Base-by-base conservation (phyloP, 1,140 invertebrate genomes). In the Cotesia chilonis region DNA sequence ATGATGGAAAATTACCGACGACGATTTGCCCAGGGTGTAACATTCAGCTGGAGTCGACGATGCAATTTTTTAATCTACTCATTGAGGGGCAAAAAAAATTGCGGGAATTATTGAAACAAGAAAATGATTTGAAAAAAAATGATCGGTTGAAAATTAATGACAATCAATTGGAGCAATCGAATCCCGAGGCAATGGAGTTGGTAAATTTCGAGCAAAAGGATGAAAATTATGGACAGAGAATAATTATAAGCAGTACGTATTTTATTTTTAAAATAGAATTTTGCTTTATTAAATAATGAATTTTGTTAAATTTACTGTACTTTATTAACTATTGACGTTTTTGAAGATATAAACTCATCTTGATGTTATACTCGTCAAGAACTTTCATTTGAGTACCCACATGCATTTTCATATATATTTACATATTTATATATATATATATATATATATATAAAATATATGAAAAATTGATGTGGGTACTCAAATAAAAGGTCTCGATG, bases 1-100 rank as follows among this genome's bases (percentile, higher is more conserved):
- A 92, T 83, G 92, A 93, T 88, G 91, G 90, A 12, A 90, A 90
- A 78, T 83, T 91, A 74, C 92, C 92, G 10, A 86, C 89, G 54
- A 92, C 90, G 12, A 92, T 93, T 77, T 93, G 92, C 81, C 92
- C 92, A 3, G 92, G 91, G 17, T 93, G 92, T 80, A 91, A 92
- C 74, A 92, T 93, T 70, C 92, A 93, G 79, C 76, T 93, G 74
- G 91, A 93, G 78, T 88, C 92, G 10, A 92, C 91, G 36, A 89
- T 90, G 60, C 90, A 92, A 78, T 93, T 93, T 85, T 89, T 93
- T 77, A 90, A 92, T 68, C 81, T 92, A 6, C 87, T 93, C 74
- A 88, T 92, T 51, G 88, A 89, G 77, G 92, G 92, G 5, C 92
- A 93, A 80, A 87, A 75, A 12, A 90, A 89, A 77, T 85, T 91